A percentile compares a stretch with the other conserved stretches of the same genome.
Conservation (phyloP, 2,888 invertebrate genomes). For the Seira sanloemensis region DNA sequence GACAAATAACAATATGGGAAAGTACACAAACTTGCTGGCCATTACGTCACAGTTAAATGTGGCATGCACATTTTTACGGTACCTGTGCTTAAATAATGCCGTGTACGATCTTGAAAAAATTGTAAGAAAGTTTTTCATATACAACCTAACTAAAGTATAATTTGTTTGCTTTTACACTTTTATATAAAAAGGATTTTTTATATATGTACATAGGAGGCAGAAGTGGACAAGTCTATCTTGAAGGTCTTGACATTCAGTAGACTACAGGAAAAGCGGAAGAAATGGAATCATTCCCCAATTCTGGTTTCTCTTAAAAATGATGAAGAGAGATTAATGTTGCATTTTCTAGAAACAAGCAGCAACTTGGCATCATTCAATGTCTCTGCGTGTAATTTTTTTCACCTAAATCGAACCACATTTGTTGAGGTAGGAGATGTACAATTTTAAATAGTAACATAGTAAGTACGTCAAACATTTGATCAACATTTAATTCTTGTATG, state of each 20-base stretch:
- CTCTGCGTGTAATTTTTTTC: not conserved
- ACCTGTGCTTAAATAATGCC: not conserved
- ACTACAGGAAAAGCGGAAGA: not conserved
- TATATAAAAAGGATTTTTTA: not conserved
- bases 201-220: not conserved
- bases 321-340: too few species aligned
- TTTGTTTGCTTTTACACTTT: not conserved
- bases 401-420: not conserved
- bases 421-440: not conserved
- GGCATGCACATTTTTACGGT: not conserved
- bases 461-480: not conserved
- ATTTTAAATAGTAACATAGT: not conserved
- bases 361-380: not conserved
- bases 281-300: too few species aligned
- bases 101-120: not conserved
- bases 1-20: conserved; percentile 19
- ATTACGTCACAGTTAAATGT: not conserved
- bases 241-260: not conserved
- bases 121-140: not conserved
- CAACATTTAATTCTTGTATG: too few species aligned
- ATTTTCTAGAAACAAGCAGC: not conserved
- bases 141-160: not conserved
- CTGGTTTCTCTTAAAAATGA: too few species aligned
- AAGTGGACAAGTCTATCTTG: not conserved
- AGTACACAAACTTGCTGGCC: not conserved